phyloP scores from a whole-genome alignment of 2,797 vertebrate genomes.

The Cuniculus paca region DNA sequence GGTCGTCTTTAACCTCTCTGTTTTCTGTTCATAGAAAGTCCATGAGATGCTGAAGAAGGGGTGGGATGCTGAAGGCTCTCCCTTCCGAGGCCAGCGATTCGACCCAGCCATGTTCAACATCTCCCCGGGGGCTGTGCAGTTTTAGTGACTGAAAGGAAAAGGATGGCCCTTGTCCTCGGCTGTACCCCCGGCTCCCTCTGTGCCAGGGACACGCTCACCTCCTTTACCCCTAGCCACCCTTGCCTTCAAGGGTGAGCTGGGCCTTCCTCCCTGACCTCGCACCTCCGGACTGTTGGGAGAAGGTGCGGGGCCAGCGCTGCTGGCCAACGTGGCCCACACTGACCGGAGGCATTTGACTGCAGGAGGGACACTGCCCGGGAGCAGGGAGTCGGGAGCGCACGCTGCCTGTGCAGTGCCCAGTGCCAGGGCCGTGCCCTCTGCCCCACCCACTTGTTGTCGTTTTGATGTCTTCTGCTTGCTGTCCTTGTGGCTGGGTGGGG shows the following conservation, averaged over 20 bases:
- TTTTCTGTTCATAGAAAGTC: slow-evolving; percentile 93
- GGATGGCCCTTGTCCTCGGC: not conserved
- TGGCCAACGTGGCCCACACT: not conserved
- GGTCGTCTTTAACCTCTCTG: slow-evolving; percentile 65
- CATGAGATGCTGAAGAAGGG: slow-evolving; percentile 99
- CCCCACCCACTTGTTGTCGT: not conserved
- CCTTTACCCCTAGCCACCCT: not conserved
- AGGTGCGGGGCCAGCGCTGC: slow-evolving; percentile 7
- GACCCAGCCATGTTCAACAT: slow-evolving; percentile 99
- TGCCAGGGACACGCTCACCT: slow-evolving; percentile 36
- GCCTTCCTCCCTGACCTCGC: not conserved
- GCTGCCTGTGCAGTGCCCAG: slow-evolving; percentile 80
- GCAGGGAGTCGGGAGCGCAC: slow-evolving; percentile 36
- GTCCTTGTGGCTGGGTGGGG: not conserved
- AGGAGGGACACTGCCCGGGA: slow-evolving; percentile 66
- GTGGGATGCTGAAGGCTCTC: slow-evolving; percentile 98
- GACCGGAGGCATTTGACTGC: slow-evolving; percentile 47
- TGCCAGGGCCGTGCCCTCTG: slow-evolving; percentile 31
- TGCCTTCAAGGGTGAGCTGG: slow-evolving; percentile 5
- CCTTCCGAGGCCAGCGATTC: slow-evolving; percentile 97
- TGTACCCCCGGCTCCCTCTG: not conserved
- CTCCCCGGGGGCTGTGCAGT: slow-evolving; percentile 96
- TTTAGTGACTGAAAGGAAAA: slow-evolving; percentile 88
- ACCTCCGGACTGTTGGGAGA: slow-evolving; percentile 29
- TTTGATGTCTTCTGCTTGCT: slow-evolving; percentile 64